These are phyloP conservation scores for Gopherus evgoodei DNA, from an alignment of 2,113 vertebrate genomes.

Conservation along the genomic window DNA sequence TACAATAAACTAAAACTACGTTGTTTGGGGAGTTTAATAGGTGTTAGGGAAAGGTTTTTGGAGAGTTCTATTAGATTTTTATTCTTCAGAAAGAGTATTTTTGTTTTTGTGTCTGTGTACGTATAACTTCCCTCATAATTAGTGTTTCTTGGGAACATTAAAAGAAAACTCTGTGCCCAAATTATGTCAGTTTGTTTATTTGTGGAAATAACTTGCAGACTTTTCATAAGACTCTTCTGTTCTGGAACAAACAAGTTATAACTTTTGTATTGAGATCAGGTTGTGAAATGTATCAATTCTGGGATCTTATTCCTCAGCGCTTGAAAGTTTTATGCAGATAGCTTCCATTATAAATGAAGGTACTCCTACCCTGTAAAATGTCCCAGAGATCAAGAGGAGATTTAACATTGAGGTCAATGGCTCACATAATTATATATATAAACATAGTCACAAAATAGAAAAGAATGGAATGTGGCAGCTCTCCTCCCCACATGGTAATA, in stretches of 20 bases:
- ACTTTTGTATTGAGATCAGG: neutral
- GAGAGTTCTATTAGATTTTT: neutral
- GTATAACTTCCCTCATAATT: neutral
- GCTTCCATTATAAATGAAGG: neutral
- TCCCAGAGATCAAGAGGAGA: neutral
- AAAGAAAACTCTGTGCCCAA: neutral
- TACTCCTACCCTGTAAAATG: neutral
- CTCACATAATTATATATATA: fast-evolving
- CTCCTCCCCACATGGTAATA: neutral
- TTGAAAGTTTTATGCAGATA: neutral
- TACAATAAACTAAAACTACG: neutral
- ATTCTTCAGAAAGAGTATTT: neutral
- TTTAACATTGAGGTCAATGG: neutral
- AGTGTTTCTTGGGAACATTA: neutral
- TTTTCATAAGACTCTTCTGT: neutral
- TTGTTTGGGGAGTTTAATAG: neutral
- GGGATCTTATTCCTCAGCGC: neutral
- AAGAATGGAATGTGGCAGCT: neutral
- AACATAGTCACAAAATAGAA: neutral
- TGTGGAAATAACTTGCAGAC: neutral
- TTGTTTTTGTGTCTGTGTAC: neutral
- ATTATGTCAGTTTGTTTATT: fast-evolving
- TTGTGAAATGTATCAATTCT: neutral
- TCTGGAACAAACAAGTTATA: neutral
- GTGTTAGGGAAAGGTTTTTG: neutral